These are phyloP conservation scores for Hoplias malabaricus DNA, from an alignment of 2,113 vertebrate genomes.

Conservation along the genomic window DNA sequence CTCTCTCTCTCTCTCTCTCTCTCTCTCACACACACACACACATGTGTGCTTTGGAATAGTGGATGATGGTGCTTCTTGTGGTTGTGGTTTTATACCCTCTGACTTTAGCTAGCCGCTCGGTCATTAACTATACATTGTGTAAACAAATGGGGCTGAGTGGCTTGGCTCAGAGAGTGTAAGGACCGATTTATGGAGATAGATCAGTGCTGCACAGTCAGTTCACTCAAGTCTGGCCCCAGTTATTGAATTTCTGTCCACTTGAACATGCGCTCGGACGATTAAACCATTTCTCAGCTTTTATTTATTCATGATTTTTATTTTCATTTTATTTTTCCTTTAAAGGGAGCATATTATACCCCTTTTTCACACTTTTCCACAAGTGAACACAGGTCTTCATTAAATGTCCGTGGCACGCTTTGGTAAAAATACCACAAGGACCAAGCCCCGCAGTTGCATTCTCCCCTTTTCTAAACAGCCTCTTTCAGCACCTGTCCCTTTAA, in stretches of 20 bases:
- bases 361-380: too few relatives aligned
- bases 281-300: too few relatives aligned
- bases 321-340: too few relatives aligned
- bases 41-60: constrained; percentile 28
- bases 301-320: too few relatives aligned
- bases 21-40: constrained; percentile 37
- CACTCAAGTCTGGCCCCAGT: neutral
- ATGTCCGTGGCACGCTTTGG: too few relatives aligned
- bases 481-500: too few relatives aligned
- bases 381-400: too few relatives aligned
- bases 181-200: neutral
- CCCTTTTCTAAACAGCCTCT: too few relatives aligned
- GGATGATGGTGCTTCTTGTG: constrained; percentile 53
- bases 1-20: constrained; percentile 20
- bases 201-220: neutral
- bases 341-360: too few relatives aligned
- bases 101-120: constrained; percentile 55
- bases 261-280: too few relatives aligned
- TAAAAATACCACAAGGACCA: too few relatives aligned
- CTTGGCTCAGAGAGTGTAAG: constrained; percentile 6
- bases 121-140: constrained; percentile 62
- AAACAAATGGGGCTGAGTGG: constrained; percentile 49
- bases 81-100: constrained; percentile 64
- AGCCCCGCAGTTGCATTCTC: too few relatives aligned
- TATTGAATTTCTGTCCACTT: neutral